Percentiles rank a stretch among this genome's conserved stretches.
phyloP scores from a whole-genome alignment of 2,797 vertebrate genomes.

The Threskiornis aethiopicus region DNA sequence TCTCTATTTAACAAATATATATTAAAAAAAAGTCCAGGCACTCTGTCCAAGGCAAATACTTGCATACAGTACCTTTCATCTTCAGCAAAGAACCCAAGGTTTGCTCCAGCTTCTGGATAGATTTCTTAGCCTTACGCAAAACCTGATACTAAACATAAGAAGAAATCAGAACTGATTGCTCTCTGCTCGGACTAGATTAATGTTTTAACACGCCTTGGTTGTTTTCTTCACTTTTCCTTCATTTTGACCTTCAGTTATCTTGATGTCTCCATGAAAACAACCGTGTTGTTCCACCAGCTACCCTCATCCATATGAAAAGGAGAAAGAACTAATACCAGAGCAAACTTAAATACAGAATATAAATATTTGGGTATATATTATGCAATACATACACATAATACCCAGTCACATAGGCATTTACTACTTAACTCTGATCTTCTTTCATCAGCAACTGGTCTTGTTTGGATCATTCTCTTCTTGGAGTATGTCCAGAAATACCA shows the following conservation, averaged over 20 bases:
- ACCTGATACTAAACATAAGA: constrained; percentile 81
- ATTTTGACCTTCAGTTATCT: background rate
- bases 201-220: background rate
- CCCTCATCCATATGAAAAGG: background rate
- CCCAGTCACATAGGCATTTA: background rate
- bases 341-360: background rate
- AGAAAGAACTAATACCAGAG: background rate
- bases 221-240: background rate
- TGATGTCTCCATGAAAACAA: background rate
- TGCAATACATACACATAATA: background rate
- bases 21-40: background rate
- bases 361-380: background rate
- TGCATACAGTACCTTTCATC: constrained; percentile 77
- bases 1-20: background rate
- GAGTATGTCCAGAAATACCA: constrained; percentile 7
- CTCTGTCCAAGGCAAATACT: background rate
- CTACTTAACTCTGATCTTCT: background rate
- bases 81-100: constrained; percentile 77
- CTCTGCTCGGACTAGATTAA: background rate
- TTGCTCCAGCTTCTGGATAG: constrained; percentile 79
- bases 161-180: constrained; percentile 25
- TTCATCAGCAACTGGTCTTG: background rate
- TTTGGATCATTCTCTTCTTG: background rate
- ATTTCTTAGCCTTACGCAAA: constrained; percentile 77
- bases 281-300: background rate